Base-by-base conservation (phyloP, 2,797 vertebrate species). In the Clarias pachynema region DNA sequence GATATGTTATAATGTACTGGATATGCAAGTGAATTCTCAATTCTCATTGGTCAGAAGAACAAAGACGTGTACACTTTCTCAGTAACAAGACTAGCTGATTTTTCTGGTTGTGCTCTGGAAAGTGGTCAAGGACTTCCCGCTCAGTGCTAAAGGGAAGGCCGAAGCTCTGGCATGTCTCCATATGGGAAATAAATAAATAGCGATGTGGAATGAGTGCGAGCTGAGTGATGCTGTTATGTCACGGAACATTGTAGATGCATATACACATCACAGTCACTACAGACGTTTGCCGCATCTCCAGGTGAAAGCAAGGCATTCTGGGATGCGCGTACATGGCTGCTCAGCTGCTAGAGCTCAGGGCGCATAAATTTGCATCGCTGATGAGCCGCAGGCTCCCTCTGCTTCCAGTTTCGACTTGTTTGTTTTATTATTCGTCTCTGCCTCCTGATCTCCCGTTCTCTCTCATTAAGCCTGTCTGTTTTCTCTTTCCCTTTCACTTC, bases 361-460 rank as follows among this genome's bases (percentile, higher is more conserved):
- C 83, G 90, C 90, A 93, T 94, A 94, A 92, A 94, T 95, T 91
- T 94, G 87, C 92, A 94, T 94, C 66, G 86, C 84, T 90, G 89
- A 95, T 91, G 91, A 93, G 89, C 87, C 86, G 84, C 74, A 3
- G 75, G 31, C 72, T 88, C 91, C 86, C 10, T 85, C 91, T 87
- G 91, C 91, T 91, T 91, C 91, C 93, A 93, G 89, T 90, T 95
- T 91, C 91, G 83, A 82, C 90, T 87, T 89, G 90, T 81, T 91
- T 92, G 86, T 84, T 87, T 85, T 40, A 82, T 63, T 82, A 69
- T 86, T 83, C 40, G 29, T 78, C 37, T 86, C 53, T 83, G 74
- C 66, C 56, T 83, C 85, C 78, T 83, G 74, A 83, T 86, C 84
- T 85, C 80, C 68, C 31, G 59, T 84, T 87, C 80, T 74, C 65